Base-by-base conservation (phyloP, 1,140 invertebrate species). In the Heliconius hermathena region DNA sequence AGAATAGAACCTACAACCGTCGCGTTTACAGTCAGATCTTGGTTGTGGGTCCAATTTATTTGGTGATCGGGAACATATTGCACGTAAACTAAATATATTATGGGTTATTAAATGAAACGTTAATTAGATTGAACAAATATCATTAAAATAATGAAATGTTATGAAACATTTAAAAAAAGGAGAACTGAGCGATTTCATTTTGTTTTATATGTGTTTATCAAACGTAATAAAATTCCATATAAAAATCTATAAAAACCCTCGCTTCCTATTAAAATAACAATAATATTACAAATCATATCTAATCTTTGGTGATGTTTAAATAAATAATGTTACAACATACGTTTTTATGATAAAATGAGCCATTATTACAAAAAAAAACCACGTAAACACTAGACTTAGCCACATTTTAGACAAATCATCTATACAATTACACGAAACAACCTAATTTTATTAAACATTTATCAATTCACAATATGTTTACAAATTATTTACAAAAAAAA, bases 391-490 rank as follows among this genome's bases (percentile, higher is more conserved):
- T n/a, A 60, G 57, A 60, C 57, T 22, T 22, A 22, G n/a, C 57
- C n/a, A 60, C 57, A 60, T 22, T 22, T 60, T 9, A 60, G 57
- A 9, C 57, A 22, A 22, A n/a, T 60, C n/a, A n/a, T 60, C 57
- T 60, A 60, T 60, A 60, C 57, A 60, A 60, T 26, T 60, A 60
- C 57, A 60, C n/a, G 57, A 60, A 60, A 60, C 57, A 60, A 60
- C 57, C 57, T 60, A 26, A 46, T 46, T 46, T 60, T n/a, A 18
- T n/a, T 8, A 22, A 60, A n/a, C 26, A 60, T 60, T 60, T 22
- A 60, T 60, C 57, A 60, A 60, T 60, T 60, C 57, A 60, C 57
- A 60, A 60, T 36, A 36, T 60, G 52, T 54, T 20, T 60, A 60
- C 57, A 60, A 22, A 60, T 26, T 60, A 60, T 60, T 60, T 60